phyloP scores from a whole-genome alignment of 2,113 vertebrate genomes.

The Acrocephalus arundinaceus region DNA sequence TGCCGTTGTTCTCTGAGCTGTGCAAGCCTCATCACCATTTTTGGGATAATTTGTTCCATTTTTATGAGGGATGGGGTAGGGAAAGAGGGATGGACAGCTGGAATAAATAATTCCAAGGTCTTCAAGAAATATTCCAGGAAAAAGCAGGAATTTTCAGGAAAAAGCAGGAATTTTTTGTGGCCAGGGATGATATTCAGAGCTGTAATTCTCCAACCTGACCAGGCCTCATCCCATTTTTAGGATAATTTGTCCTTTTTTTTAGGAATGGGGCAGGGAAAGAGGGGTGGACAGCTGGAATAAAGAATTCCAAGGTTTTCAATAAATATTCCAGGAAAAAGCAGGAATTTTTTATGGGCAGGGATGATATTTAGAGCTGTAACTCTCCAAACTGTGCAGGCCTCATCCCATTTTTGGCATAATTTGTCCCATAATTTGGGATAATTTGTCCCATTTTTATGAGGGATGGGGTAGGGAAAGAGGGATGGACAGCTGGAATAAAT shows the following conservation, averaged over 20 bases:
- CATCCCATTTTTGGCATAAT: no score
- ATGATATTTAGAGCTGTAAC: no score
- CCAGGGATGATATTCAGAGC: background rate
- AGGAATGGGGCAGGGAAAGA: background rate
- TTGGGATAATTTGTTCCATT: background rate
- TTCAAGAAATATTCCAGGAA: background rate
- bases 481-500: rapidly evolving
- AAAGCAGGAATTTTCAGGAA: background rate
- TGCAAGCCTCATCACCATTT: background rate
- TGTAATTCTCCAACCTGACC: no score
- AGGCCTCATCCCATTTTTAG: no score
- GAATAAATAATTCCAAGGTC: background rate
- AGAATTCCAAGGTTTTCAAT: background rate
- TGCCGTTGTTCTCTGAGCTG: rapidly evolving
- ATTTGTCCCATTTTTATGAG: no score
- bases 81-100: background rate
- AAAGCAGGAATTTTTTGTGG: background rate
- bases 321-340: background rate
- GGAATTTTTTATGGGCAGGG: background rate
- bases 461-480: no score
- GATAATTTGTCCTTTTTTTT: background rate
- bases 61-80: background rate
- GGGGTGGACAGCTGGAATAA: background rate
- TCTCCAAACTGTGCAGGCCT: no score
- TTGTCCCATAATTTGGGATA: no score